Evolutionary conservation across 1,140 invertebrate species (phyloP), one percentile per base, ranked within the genome.

Genomic region (Aphaenogaster rudis): DNA sequence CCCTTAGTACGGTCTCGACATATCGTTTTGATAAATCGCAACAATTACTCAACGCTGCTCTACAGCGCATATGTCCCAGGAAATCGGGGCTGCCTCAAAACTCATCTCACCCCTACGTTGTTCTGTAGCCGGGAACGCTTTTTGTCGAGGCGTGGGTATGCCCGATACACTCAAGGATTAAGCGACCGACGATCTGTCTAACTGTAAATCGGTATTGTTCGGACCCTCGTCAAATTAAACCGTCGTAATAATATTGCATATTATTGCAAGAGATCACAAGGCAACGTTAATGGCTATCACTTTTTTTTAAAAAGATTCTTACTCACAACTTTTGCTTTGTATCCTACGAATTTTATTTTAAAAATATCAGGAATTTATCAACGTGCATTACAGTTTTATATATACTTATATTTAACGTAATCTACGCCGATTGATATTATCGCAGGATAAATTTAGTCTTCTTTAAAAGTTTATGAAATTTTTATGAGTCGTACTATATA

Each of bases 11-110:
- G 84, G 86, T 88, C 89, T 88, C 86, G 90, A 84, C 91, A 90
- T 93, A 93, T 94, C 93, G 90, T 92, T 93, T 90, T 93, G 93
- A 93, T 92, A 92, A 93, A 93, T 94, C 92, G 90, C 85, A 91
- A 93, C 93, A 93, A 93, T 94, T 94, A 94, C 78, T 93, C 92
- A 88, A 88, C 86, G 57, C 77, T 64, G 66, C 54, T 67, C 86
- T 86, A 88, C 88, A 87, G 74, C 88, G 89, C 93, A 93, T 93
- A 93, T 93, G 93, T 89, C 91, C 91, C 87, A 13, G 88, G 89
- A 92, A 90, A 88, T 88, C 59, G 54, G 48, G 79, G 69, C 63
- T 39, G 86, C 13, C 59, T 67, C 52, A 15, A 36, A 71, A 71
- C 69, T 66, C 59, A 76, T 86, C 84, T 84, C 80, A 48, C 81